Evolutionary conservation across 2,888 invertebrate genomes (phyloP).

Genomic region (Agrotis clavis): DNA sequence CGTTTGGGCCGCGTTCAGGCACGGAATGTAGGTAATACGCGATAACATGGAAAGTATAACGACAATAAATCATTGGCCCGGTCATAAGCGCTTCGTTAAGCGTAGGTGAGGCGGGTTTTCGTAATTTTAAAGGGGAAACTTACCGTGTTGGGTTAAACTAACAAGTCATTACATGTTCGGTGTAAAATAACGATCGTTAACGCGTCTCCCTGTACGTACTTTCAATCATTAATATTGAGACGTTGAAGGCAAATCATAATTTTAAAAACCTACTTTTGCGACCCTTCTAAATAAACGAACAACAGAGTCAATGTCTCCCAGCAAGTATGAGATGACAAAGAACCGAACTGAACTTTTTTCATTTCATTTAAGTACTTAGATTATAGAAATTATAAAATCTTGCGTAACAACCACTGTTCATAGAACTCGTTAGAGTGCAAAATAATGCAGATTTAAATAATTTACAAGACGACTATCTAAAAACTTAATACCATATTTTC

Average conservation of each 20-base stretch:
- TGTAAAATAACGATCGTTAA: slow-evolving; percentile 34
- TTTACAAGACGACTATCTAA: background rate
- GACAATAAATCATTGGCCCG: slow-evolving; percentile 67
- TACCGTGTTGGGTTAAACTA: slow-evolving; percentile 47
- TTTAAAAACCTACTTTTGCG: background rate
- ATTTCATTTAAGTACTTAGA: too few species aligned
- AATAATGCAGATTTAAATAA: slow-evolving; percentile 17
- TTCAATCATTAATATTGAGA: slow-evolving; percentile 12
- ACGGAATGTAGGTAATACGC: slow-evolving; percentile 74
- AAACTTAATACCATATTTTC: slow-evolving; percentile 4
- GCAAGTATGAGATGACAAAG: background rate
- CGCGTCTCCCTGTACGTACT: slow-evolving; percentile 19
- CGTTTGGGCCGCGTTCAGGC: slow-evolving; percentile 78
- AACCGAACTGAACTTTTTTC: slow-evolving; percentile 1
- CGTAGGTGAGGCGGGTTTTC: slow-evolving; percentile 37
- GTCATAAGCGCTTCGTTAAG: slow-evolving; percentile 60
- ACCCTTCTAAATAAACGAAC: background rate
- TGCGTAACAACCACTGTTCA: slow-evolving; percentile 15
- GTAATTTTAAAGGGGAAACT: slow-evolving; percentile 53
- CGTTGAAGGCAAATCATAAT: background rate
- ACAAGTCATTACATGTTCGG: slow-evolving; percentile 49
- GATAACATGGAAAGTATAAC: slow-evolving; percentile 71
- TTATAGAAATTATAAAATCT: slow-evolving; percentile 13
- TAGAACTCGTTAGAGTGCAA: slow-evolving; percentile 1
- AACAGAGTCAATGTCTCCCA: background rate